Percentiles rank a stretch among this genome's conserved stretches.
These are phyloP conservation scores for Lingula anatina DNA, from an alignment of 2,888 invertebrate species.

Conservation along the genomic window DNA sequence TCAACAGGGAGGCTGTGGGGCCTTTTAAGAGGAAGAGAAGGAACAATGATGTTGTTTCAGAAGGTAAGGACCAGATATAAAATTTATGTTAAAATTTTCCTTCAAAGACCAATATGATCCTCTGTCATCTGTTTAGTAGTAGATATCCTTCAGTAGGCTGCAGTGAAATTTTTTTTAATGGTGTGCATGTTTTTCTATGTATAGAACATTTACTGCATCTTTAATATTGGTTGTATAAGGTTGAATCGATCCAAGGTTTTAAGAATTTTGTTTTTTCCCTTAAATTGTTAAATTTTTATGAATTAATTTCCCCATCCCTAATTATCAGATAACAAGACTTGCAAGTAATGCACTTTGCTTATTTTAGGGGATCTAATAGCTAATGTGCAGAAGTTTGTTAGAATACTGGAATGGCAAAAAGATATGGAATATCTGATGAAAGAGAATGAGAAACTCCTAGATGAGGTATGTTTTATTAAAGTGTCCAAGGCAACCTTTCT, in stretches of 20 bases:
- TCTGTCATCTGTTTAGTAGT: no score
- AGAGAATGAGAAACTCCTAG: no score
- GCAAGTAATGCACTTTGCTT: not conserved
- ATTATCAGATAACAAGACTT: not conserved
- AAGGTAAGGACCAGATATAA: slow-evolving; percentile 22
- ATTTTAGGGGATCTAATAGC: slow-evolving; percentile 34
- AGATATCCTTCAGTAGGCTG: no score
- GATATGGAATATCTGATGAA: slow-evolving; percentile 33
- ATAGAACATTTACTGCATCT: no score
- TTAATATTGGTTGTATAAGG: not conserved
- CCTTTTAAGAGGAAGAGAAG: slow-evolving; percentile 40
- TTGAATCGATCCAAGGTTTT: not conserved
- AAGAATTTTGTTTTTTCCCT: not conserved
- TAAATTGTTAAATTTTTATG: no score
- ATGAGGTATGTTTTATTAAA: no score
- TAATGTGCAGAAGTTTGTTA: slow-evolving; percentile 31
- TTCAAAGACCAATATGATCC: not conserved
- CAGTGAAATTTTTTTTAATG: no score
- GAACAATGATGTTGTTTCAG: slow-evolving; percentile 35
- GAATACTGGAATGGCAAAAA: slow-evolving; percentile 28
- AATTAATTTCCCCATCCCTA: no score
- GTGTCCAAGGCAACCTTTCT: no score
- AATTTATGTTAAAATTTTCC: not conserved
- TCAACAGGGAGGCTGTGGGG: slow-evolving; percentile 51
- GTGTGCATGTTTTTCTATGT: no score